These are phyloP conservation scores for Actenoides hombroni DNA, from an alignment of 2,113 vertebrate genomes.

Conservation along the genomic window DNA sequence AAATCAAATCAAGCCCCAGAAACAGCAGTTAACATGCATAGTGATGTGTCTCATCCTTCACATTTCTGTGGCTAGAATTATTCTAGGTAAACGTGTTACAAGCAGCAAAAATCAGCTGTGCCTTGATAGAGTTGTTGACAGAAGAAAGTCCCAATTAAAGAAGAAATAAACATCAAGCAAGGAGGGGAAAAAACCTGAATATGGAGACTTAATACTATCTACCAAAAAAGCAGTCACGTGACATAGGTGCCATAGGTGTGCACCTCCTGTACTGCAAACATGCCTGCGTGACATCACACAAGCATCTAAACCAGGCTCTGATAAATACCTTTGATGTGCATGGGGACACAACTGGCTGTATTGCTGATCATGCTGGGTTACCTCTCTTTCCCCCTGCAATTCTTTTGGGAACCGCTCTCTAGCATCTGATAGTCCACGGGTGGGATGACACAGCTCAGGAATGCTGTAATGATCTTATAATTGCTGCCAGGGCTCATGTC, in stretches of 20 bases:
- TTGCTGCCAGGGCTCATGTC: not conserved
- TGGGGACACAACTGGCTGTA: not conserved
- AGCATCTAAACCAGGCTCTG: not conserved
- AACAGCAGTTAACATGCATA: not conserved
- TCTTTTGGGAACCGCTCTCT: not conserved
- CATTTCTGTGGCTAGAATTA: not conserved
- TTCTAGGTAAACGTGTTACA: not conserved
- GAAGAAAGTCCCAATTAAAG: not conserved
- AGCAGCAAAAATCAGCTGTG: not conserved
- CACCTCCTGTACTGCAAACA: not conserved
- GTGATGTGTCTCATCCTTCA: not conserved
- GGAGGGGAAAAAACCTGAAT: not conserved
- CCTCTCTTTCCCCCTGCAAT: not conserved
- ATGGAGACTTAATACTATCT: not conserved
- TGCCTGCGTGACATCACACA: not conserved
- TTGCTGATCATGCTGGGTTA: not conserved
- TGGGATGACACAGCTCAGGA: not conserved
- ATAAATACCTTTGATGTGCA: not conserved
- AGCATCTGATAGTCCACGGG: not conserved
- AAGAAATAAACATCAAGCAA: not conserved
- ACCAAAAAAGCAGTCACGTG: rapidly evolving
- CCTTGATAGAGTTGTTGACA: not conserved
- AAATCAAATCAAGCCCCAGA: not conserved
- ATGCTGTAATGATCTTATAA: not conserved
- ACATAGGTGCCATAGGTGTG: not conserved